A percentile compares a stretch with the other conserved stretches of the same genome.
Conservation (phyloP, 2,113 vertebrate species). For the Erinaceus europaeus region DNA sequence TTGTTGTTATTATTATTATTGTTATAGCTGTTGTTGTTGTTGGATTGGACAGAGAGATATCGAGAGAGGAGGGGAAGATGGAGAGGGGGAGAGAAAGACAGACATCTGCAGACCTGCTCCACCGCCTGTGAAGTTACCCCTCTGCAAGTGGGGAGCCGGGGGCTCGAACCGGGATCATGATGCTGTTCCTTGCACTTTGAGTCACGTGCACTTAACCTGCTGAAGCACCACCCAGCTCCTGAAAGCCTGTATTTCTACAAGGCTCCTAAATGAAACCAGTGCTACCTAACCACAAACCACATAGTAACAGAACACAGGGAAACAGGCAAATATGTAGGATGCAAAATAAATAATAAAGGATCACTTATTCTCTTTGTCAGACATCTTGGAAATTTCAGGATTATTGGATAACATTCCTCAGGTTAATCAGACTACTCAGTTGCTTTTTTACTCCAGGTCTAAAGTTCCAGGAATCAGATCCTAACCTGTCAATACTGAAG, state of each 20-base stretch:
- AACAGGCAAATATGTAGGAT: background rate
- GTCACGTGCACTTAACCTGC: too few species aligned
- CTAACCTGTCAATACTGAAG: background rate
- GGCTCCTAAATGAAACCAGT: background rate
- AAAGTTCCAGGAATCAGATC: background rate
- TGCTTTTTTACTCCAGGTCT: background rate
- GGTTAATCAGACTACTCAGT: background rate
- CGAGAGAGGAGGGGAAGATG: too few species aligned
- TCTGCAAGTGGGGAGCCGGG: too few species aligned
- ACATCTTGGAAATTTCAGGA: background rate
- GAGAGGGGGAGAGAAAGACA: too few species aligned
- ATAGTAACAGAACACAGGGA: background rate
- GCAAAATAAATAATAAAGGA: background rate
- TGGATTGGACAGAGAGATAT: too few species aligned
- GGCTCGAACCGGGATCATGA: too few species aligned
- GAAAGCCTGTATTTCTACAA: background rate
- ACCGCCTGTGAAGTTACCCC: too few species aligned
- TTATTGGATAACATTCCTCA: background rate
- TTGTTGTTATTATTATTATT: too few species aligned
- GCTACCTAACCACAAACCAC: background rate
- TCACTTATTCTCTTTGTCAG: background rate
- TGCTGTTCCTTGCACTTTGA: too few species aligned
- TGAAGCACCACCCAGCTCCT: too few species aligned
- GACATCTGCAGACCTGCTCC: too few species aligned
- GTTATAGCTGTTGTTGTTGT: too few species aligned